A percentile compares a stretch with the other conserved stretches of the same genome.
Evolutionary conservation across 2,797 vertebrate genomes (phyloP).

Genomic region (Sebastes variabilis): DNA sequence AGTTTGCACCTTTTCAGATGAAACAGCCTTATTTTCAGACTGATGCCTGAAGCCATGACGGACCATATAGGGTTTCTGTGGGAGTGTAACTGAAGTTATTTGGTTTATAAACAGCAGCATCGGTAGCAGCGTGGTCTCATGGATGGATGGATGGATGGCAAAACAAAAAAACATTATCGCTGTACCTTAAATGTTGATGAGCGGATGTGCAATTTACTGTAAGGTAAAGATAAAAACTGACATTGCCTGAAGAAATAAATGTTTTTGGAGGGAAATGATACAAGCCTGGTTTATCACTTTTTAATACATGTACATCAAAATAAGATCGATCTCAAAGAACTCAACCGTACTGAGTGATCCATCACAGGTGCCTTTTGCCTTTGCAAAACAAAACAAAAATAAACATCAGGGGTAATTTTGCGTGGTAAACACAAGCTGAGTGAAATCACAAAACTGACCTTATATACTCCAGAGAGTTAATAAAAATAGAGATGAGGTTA

Average conservation of each 20-base stretch:
- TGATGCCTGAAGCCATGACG: background rate
- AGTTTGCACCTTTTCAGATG: background rate
- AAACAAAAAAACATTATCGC: background rate
- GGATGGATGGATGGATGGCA: background rate
- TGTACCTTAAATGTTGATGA: slow-evolving; percentile 16
- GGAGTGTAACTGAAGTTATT: background rate
- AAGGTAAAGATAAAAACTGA: slow-evolving; percentile 25
- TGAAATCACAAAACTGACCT: slow-evolving; percentile 17
- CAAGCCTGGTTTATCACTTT: background rate
- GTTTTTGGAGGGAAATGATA: slow-evolving; percentile 19
- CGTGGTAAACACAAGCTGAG: background rate
- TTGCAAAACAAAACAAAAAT: background rate
- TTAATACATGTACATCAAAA: background rate
- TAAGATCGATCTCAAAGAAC: background rate
- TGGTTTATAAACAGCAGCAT: background rate
- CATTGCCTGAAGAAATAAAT: slow-evolving; percentile 48
- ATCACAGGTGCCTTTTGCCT: background rate
- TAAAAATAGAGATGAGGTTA: slow-evolving; percentile 11
- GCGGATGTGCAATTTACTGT: slow-evolving; percentile 37
- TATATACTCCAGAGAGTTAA: slow-evolving; percentile 6
- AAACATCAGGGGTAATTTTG: background rate
- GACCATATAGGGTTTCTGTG: background rate
- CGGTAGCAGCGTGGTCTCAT: background rate
- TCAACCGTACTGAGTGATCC: background rate
- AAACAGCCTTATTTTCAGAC: slow-evolving; percentile 10